Base-by-base conservation (phyloP, 2,797 vertebrate species). In the Alca torda region DNA sequence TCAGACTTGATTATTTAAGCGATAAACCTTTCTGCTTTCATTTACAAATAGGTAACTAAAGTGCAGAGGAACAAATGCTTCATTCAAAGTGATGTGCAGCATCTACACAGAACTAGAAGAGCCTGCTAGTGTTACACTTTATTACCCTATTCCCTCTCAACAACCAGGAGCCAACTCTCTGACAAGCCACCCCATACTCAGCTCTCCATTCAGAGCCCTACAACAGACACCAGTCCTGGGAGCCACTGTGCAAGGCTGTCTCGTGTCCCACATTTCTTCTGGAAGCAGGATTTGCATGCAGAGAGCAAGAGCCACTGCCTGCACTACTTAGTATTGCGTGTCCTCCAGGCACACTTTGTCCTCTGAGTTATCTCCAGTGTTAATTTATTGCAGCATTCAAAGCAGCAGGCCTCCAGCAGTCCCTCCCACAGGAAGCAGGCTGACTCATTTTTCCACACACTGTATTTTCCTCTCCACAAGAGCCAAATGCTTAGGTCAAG, bases 331-430 rank as follows among this genome's bases (percentile, higher is more conserved):
- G 93, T 56, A 25, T 37, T 59, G 68, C 0, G 0, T 85, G 92
- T 96, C 94, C 95, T 96, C 93, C 92, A 87, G 88, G 93, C 93
- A 96, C 90, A 81, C 87, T 96, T 87, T 95, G 96, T 96, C 94
- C 95, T 96, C 92, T 37, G 54, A 96, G 77, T 93, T 95, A 91
- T 96, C 94, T 93, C 92, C 87, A 93, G 78, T 64, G 57, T 57
- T 94, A 92, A 96, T 92, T 95, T 92, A 95, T 94, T 94, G 78
- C 89, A 93, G 93, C 81, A 75, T 87, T 90, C 50, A 72, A 95
- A 96, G 87, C 84, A 75, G 51, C 31, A 2, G 68, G 91, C 95
- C 92, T 88, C 89, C 3, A 2, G 93, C 93, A 84, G 79, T 91
- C 95, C 90, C 93, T 95, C 94, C 93, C 78, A 77, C 92, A 96